Evolutionary conservation across 37 sponge, comb jelly and placozoan species (phyloP).

Genomic region (Tethya wilhelma): DNA sequence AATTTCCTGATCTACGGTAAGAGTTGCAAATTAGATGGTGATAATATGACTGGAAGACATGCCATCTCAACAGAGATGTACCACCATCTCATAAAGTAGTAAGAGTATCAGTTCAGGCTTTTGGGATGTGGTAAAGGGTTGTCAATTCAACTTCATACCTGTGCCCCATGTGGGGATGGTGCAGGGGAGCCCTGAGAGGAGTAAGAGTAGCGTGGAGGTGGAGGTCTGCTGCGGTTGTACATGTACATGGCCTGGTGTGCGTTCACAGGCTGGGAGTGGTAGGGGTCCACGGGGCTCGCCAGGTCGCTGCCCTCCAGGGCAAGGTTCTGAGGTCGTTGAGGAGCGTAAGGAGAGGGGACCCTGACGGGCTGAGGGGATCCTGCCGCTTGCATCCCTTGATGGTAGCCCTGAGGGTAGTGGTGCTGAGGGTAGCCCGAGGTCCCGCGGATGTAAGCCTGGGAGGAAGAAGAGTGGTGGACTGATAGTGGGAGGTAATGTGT

Average conservation of each 20-base stretch:
- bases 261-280: conserved; percentile 9
- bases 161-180: conserved; percentile 35
- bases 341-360: conserved; percentile 1
- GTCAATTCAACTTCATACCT: conserved; percentile 3
- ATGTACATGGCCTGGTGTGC: conserved; percentile 1
- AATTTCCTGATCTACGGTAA: too few relatives aligned
- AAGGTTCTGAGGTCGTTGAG: conserved; percentile 37
- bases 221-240: conserved; percentile 31
- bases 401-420: conserved; percentile 1
- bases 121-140: too few relatives aligned
- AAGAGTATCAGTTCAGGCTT: too few relatives aligned
- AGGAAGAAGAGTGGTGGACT: background rate
- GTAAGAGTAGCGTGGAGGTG: conserved; percentile 40
- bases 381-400: background rate
- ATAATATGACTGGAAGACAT: too few relatives aligned
- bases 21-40: too few relatives aligned
- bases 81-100: too few relatives aligned
- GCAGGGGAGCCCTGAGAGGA: conserved; percentile 37
- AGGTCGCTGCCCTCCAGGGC: conserved; percentile 10
- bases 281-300: background rate
- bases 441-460: background rate
- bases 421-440: background rate
- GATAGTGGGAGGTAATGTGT: background rate
- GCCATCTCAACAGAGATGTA: too few relatives aligned
- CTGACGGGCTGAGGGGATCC: conserved; percentile 14